These are phyloP conservation scores for Lydus trimaculatus DNA, from an alignment of 2,888 invertebrate species.

Conservation along the genomic window DNA sequence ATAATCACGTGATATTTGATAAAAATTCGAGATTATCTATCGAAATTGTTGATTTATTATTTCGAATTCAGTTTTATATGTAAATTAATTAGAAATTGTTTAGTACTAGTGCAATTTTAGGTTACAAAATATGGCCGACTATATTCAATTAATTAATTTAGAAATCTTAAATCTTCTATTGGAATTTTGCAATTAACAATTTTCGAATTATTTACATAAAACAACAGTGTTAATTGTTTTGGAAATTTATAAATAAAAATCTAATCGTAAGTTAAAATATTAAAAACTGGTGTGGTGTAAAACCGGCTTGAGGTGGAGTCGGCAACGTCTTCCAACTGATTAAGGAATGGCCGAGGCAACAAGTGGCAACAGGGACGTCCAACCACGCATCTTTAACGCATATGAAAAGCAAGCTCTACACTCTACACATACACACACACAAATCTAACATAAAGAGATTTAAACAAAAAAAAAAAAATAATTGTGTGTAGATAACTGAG, in stretches of 20 bases:
- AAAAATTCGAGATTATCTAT: too few species aligned
- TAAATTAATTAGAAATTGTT: not conserved
- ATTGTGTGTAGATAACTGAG: not conserved
- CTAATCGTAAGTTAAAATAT: not conserved
- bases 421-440: constrained; percentile 3
- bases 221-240: too few species aligned
- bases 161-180: too few species aligned
- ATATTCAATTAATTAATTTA: too few species aligned
- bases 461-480: not conserved
- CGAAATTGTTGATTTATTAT: too few species aligned
- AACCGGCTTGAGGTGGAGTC: constrained; percentile 37
- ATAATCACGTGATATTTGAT: too few species aligned
- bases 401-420: constrained; percentile 20
- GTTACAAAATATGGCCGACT: not conserved
- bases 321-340: constrained; percentile 50
- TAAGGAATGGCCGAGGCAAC: constrained; percentile 48
- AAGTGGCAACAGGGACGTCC: constrained; percentile 51
- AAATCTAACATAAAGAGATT: not conserved
- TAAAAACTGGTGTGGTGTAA: constrained; percentile 40
- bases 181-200: too few species aligned
- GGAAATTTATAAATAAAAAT: too few species aligned
- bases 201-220: not conserved
- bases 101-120: not conserved
- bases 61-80: not conserved
- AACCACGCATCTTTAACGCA: constrained; percentile 42